Evolutionary conservation across 2,113 vertebrate genomes (phyloP).

Genomic region (Sialia sialis): DNA sequence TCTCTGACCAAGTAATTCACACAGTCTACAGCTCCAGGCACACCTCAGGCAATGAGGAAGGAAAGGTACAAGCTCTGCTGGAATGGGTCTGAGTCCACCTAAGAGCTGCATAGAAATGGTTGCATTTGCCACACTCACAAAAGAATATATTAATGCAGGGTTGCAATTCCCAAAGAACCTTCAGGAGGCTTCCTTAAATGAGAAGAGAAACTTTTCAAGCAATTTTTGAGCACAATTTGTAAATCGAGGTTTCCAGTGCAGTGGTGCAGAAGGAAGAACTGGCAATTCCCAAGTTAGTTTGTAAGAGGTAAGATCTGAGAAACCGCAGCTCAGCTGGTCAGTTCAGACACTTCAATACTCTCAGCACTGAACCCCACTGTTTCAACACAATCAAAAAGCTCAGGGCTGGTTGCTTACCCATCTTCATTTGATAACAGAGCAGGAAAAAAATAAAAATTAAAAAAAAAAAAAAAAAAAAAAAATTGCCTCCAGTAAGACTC

Average conservation of each 20-base stretch:
- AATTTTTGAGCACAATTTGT: background rate
- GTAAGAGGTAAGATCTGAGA: background rate
- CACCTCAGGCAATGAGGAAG: background rate
- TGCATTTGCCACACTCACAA: background rate
- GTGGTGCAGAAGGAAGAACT: background rate
- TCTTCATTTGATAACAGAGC: background rate
- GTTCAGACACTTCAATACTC: background rate
- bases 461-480: no score
- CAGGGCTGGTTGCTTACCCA: background rate
- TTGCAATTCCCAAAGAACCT: background rate
- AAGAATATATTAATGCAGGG: background rate
- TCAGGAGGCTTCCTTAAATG: background rate
- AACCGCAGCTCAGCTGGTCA: background rate
- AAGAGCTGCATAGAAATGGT: background rate
- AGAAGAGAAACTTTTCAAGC: background rate
- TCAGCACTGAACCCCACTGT: background rate
- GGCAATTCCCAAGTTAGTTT: background rate
- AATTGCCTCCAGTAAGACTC: background rate
- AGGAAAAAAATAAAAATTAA: background rate
- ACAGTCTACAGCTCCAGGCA: background rate
- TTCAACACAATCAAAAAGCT: background rate
- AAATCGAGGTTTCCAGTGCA: rapidly evolving
- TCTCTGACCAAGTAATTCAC: background rate
- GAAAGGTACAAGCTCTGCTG: background rate
- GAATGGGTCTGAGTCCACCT: background rate